Evolutionary conservation across 23 tunicate genomes (phyloP).

Genomic region (Corella eumyota): DNA sequence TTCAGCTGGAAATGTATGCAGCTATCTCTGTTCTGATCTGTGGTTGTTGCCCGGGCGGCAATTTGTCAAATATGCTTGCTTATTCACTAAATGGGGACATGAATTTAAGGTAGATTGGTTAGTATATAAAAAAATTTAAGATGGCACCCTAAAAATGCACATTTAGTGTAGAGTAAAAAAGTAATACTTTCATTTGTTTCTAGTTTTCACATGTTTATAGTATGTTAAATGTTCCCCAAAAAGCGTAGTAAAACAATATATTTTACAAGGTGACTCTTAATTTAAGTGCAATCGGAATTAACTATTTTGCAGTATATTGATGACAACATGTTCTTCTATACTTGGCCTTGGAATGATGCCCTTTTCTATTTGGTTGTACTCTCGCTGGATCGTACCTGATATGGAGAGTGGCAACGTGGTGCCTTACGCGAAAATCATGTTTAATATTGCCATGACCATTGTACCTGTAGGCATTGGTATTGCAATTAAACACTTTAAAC

Average conservation of each 20-base stretch:
- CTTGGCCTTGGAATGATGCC: constrained; percentile 94
- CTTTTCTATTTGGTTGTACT: constrained; percentile 48
- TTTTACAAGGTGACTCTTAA: too few relatives aligned
- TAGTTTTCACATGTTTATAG: too few relatives aligned
- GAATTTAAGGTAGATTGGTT: constrained; percentile 60
- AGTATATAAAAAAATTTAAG: too few relatives aligned
- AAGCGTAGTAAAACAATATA: too few relatives aligned
- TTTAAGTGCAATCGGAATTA: too few relatives aligned
- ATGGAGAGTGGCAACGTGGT: constrained; percentile 43
- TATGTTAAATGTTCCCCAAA: too few relatives aligned
- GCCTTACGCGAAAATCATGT: constrained; percentile 72
- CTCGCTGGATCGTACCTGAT: constrained; percentile 52
- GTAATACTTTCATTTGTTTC: too few relatives aligned
- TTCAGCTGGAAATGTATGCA: constrained; percentile 54
- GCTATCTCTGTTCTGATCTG: constrained; percentile 88
- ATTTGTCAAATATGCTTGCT: constrained; percentile 87
- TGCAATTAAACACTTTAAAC: constrained; percentile 51
- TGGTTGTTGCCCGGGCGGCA: constrained; percentile 96
- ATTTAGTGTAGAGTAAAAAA: too few relatives aligned
- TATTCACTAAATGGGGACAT: constrained; percentile 85
- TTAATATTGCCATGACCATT: constrained; percentile 66
- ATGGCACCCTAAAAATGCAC: too few relatives aligned
- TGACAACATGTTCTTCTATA: constrained; percentile 92
- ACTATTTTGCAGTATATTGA: constrained; percentile 73
- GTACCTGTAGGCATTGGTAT: constrained; percentile 68